Percentiles rank a stretch among this genome's conserved stretches.
Evolutionary conservation across 2,888 invertebrate species (phyloP).

Genomic region (Pyralis farinalis): DNA sequence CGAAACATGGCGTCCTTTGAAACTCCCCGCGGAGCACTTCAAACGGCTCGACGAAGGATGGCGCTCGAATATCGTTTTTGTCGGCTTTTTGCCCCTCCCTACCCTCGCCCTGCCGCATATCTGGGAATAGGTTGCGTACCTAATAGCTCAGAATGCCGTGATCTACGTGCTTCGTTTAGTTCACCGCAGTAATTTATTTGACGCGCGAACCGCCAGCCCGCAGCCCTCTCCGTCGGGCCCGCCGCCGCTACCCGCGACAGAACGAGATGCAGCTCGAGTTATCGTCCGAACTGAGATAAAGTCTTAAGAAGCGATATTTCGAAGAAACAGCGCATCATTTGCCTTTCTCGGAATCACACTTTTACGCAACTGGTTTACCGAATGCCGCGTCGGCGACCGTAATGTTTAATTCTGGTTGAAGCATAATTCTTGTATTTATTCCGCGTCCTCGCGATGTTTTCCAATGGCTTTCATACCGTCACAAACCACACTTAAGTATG

Average conservation of each 20-base stretch:
- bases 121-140: slow-evolving; percentile 11
- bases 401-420: not conserved
- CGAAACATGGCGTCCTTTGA: not conserved
- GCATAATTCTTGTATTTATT: not conserved
- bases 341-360: not conserved
- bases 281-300: slow-evolving; percentile 1
- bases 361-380: not conserved
- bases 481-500: not conserved
- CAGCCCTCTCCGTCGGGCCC: slow-evolving; percentile 6
- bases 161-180: slow-evolving; percentile 18
- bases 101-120: not conserved
- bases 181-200: slow-evolving; percentile 16
- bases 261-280: slow-evolving; percentile 4
- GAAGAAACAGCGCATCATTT: not conserved
- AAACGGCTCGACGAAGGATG: not conserved
- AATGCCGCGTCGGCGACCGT: not conserved
- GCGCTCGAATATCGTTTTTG: slow-evolving; percentile 14
- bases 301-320: not conserved
- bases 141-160: slow-evolving; percentile 12
- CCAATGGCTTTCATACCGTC: not conserved
- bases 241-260: not conserved
- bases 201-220: slow-evolving; percentile 5
- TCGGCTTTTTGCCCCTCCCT: slow-evolving; percentile 12
- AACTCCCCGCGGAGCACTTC: not conserved
- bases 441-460: not conserved